Percentiles rank a stretch among this genome's conserved stretches.
Evolutionary conservation across 2,888 invertebrate species (phyloP).

Genomic region (Meloe dianella): DNA sequence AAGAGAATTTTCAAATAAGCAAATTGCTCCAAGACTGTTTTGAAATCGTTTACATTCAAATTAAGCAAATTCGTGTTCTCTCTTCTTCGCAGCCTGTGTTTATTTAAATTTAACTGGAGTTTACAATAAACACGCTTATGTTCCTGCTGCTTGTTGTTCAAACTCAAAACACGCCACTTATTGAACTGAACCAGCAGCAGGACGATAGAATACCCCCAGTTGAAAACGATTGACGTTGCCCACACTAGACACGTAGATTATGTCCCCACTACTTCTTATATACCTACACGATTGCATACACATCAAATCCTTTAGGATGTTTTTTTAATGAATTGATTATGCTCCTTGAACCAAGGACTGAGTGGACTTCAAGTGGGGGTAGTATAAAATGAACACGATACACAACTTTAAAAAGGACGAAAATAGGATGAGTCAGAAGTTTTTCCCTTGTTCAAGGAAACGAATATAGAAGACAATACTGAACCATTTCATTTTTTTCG

Average conservation of each 20-base stretch:
- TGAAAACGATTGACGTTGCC: constrained; percentile 39
- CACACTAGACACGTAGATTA: constrained; percentile 30
- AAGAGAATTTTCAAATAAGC: no score
- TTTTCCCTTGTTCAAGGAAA: background rate
- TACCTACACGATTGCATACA: background rate
- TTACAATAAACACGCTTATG: background rate
- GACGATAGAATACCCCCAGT: constrained; percentile 32
- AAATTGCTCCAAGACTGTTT: background rate
- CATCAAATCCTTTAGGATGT: background rate
- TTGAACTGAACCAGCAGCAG: constrained; percentile 22
- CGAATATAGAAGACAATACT: background rate
- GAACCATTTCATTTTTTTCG: background rate
- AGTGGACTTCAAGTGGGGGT: background rate
- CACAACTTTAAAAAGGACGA: no score
- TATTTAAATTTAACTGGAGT: background rate
- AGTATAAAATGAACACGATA: background rate
- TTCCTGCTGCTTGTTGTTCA: background rate
- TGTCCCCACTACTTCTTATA: constrained; percentile 16
- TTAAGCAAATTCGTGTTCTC: background rate
- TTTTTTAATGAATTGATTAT: background rate
- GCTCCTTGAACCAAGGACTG: background rate
- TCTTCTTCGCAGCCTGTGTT: background rate
- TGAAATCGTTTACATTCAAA: background rate
- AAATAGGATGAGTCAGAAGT: background rate
- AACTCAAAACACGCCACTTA: constrained; percentile 16